Percentiles rank a stretch among this genome's conserved stretches.
Conservation (phyloP, 2,113 vertebrate genomes). For the Oryzias woworae region DNA sequence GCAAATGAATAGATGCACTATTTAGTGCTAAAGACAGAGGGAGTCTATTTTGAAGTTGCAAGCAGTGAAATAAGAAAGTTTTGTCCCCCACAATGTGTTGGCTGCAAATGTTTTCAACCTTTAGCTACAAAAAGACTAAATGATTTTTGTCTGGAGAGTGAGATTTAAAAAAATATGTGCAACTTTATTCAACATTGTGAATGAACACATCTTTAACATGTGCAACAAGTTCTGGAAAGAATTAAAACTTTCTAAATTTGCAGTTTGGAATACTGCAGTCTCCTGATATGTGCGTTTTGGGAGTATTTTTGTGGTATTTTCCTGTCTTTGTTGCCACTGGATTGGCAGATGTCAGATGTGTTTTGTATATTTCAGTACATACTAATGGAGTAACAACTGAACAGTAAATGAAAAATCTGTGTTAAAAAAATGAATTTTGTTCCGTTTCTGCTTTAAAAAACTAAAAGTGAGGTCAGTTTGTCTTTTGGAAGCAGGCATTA, state of each 20-base stretch:
- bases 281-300: conserved; percentile 52
- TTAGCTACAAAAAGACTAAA: background rate
- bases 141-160: too few relatives aligned
- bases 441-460: background rate
- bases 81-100: conserved; percentile 7
- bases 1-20: conserved; percentile 59
- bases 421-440: background rate
- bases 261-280: conserved; percentile 23
- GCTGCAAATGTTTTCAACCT: conserved; percentile 26
- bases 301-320: conserved; percentile 58
- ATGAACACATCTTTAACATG: conserved; percentile 5
- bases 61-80: conserved; percentile 9
- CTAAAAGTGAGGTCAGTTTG: rapidly evolving
- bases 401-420: conserved; percentile 17
- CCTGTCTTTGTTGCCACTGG: conserved; percentile 80
- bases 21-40: conserved; percentile 55
- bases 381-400: conserved; percentile 72
- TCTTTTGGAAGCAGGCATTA: background rate
- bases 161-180: too few relatives aligned
- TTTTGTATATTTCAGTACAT: conserved; percentile 83
- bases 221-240: conserved; percentile 22
- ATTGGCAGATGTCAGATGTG: conserved; percentile 80
- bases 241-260: conserved; percentile 13
- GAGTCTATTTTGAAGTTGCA: conserved; percentile 9
- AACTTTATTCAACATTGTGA: conserved; percentile 19